phyloP scores from a whole-genome alignment of 2,797 vertebrate species.

The Kryptolebias ocellatus region DNA sequence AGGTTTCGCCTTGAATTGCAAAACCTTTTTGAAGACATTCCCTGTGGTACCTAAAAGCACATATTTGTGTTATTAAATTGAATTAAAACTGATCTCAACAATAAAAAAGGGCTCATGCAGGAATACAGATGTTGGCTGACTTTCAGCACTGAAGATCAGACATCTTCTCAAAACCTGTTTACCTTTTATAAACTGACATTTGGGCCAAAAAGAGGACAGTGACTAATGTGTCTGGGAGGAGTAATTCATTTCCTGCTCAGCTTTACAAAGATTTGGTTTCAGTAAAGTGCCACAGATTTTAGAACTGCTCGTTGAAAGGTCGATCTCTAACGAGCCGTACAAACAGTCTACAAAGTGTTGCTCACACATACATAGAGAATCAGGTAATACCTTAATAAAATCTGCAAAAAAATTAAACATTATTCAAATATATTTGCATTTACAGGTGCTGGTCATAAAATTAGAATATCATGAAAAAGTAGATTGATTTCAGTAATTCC shows the following conservation, averaged over 20 bases:
- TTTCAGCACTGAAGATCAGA: slow-evolving; percentile 34
- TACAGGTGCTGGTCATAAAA: too few species aligned
- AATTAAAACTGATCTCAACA: slow-evolving; percentile 44
- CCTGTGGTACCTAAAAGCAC: slow-evolving; percentile 45
- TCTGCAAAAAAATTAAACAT: too few species aligned
- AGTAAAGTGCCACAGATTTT: slow-evolving; percentile 1
- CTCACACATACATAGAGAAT: not conserved
- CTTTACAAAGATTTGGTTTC: not conserved
- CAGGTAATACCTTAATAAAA: not conserved
- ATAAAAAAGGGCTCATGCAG: slow-evolving; percentile 21
- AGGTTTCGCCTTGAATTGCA: slow-evolving; percentile 36
- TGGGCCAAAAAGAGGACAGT: slow-evolving; percentile 23
- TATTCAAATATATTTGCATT: too few species aligned
- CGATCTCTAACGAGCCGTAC: not conserved
- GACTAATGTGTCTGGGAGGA: slow-evolving; percentile 31
- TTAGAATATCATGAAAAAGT: too few species aligned
- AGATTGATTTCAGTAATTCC: too few species aligned
- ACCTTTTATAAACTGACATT: slow-evolving; percentile 47
- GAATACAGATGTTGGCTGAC: slow-evolving; percentile 44
- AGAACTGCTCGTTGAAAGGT: too few species aligned
- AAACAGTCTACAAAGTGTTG: not conserved
- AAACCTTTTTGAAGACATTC: slow-evolving; percentile 44
- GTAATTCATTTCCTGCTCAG: slow-evolving; percentile 2
- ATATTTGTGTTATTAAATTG: slow-evolving; percentile 67
- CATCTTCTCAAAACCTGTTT: slow-evolving; percentile 26